These are phyloP conservation scores for Tachypleus tridentatus DNA, from an alignment of 1,140 invertebrate genomes.

Conservation along the genomic window DNA sequence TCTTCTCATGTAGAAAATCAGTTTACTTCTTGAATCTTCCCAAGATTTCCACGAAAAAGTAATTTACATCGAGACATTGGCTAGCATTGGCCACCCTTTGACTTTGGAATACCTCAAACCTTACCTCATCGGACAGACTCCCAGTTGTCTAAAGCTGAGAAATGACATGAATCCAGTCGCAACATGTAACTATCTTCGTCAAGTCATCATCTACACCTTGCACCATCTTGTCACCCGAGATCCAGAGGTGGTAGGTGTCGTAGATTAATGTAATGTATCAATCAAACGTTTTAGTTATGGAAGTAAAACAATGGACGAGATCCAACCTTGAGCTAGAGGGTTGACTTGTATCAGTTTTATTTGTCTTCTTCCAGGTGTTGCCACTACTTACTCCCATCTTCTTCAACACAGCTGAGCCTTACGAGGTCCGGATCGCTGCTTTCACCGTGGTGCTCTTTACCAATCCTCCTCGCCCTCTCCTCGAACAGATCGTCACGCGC, in stretches of 20 bases:
- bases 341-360: neutral
- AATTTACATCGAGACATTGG: slow-evolving; percentile 18
- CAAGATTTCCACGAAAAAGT: slow-evolving; percentile 17
- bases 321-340: no score
- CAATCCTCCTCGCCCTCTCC: slow-evolving; percentile 12
- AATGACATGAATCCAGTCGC: neutral
- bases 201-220: slow-evolving; percentile 20
- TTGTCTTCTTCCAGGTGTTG: slow-evolving; percentile 8
- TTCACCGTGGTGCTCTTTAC: slow-evolving; percentile 18
- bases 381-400: slow-evolving; percentile 16
- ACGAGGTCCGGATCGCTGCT: slow-evolving; percentile 21
- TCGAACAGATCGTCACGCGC: slow-evolving; percentile 20
- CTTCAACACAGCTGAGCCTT: slow-evolving; percentile 19
- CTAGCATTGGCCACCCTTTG: slow-evolving; percentile 13
- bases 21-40: neutral
- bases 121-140: slow-evolving; percentile 12
- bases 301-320: no score
- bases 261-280: no score
- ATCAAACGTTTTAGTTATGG: no score
- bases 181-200: slow-evolving; percentile 12
- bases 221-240: slow-evolving; percentile 6
- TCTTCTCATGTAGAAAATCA: neutral
- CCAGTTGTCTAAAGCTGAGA: neutral
- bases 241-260: slow-evolving; percentile 8
- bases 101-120: slow-evolving; percentile 13